These are phyloP conservation scores for Apis cerana DNA, from an alignment of 1,140 invertebrate species.

Conservation along the genomic window DNA sequence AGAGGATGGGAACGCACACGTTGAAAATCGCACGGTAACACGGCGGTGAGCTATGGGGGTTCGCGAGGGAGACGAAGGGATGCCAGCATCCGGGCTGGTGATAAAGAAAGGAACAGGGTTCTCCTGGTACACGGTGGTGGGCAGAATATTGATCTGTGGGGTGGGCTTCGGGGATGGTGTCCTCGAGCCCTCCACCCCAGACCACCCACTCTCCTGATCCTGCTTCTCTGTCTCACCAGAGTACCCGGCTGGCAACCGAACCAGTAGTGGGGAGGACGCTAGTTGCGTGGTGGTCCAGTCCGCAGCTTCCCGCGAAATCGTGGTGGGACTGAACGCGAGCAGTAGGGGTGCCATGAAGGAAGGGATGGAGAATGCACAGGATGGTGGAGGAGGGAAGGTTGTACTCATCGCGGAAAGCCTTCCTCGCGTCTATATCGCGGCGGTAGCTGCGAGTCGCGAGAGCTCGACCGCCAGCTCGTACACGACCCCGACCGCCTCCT, in stretches of 20 bases:
- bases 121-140: slow-evolving; percentile 66
- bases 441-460: slow-evolving; percentile 66
- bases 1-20: slow-evolving; percentile 13
- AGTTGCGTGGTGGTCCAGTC: slow-evolving; percentile 78
- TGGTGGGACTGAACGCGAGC: slow-evolving; percentile 66
- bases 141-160: slow-evolving; percentile 80
- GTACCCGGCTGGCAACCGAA: slow-evolving; percentile 25
- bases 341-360: slow-evolving; percentile 37
- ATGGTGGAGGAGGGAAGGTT: slow-evolving; percentile 52
- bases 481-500: slow-evolving; percentile 64
- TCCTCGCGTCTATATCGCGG: slow-evolving; percentile 63
- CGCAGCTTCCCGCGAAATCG: slow-evolving; percentile 77
- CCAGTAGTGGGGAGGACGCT: slow-evolving; percentile 54
- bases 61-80: slow-evolving; percentile 43
- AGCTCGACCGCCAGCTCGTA: slow-evolving; percentile 61
- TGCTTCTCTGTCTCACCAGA: slow-evolving; percentile 51
- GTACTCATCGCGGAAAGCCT: slow-evolving; percentile 54
- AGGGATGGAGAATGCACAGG: slow-evolving; percentile 43
- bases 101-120: slow-evolving; percentile 35
- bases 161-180: slow-evolving; percentile 75
- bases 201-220: slow-evolving; percentile 38
- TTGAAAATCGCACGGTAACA: slow-evolving; percentile 46
- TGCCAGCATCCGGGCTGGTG: slow-evolving; percentile 11
- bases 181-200: slow-evolving; percentile 50
- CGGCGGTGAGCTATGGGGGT: slow-evolving; percentile 54